Conservation (phyloP, 2,797 vertebrate species). For the Okamejei kenojei region DNA sequence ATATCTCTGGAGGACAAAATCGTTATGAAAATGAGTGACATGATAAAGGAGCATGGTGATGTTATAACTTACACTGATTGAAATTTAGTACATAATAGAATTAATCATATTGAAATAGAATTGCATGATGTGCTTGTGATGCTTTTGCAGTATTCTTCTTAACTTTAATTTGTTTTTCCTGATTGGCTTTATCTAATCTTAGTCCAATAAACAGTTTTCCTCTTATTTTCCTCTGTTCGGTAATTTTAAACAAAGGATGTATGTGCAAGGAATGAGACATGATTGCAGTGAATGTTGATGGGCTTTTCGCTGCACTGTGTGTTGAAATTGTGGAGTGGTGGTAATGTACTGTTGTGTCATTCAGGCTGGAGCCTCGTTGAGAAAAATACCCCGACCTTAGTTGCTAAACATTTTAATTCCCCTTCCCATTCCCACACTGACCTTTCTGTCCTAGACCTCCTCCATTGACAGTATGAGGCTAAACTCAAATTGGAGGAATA, state of each 20-base stretch:
- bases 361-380: not conserved
- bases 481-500: too few relatives aligned
- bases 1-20: slow-evolving; percentile 5
- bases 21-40: not conserved
- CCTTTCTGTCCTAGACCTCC: too few relatives aligned
- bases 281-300: not conserved
- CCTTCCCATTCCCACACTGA: too few relatives aligned
- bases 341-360: not conserved
- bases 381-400: not conserved
- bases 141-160: not conserved
- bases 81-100: slow-evolving; percentile 26
- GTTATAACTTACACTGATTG: slow-evolving; percentile 30
- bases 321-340: not conserved
- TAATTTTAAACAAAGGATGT: not conserved
- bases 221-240: not conserved
- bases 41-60: not conserved
- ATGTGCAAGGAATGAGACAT: not conserved
- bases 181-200: not conserved
- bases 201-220: not conserved
- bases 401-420: too few relatives aligned
- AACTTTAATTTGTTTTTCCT: not conserved
- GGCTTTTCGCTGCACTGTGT: not conserved
- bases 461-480: too few relatives aligned
- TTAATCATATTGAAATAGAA: slow-evolving; percentile 3
- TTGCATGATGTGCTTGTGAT: not conserved